phyloP scores from a whole-genome alignment of 2,888 invertebrate species.

The Calameuta filiformis region DNA sequence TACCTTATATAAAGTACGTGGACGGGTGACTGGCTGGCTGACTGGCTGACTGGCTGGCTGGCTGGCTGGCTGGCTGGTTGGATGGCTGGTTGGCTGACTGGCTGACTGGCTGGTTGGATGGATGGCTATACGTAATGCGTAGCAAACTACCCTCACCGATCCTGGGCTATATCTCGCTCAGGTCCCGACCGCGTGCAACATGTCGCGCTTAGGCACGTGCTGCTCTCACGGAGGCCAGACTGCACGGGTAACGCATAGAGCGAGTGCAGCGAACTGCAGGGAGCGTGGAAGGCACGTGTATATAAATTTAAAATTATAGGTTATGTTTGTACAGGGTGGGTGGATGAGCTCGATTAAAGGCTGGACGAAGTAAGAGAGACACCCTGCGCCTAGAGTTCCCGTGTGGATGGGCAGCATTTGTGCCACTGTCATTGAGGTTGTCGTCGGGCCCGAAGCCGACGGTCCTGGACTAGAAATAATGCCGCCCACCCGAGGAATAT shows the following conservation, averaged over 20 bases:
- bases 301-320: neutral
- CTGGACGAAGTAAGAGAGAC: no score
- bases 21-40: no score
- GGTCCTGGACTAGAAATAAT: conserved; percentile 15
- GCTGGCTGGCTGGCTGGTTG: no score
- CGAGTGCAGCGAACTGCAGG: no score
- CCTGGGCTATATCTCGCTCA: neutral
- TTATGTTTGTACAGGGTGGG: no score
- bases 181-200: conserved; percentile 32
- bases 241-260: no score
- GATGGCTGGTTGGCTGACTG: neutral
- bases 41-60: no score
- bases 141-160: neutral
- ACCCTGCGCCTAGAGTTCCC: no score
- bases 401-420: neutral
- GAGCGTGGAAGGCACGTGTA: neutral
- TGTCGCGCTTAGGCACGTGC: conserved; percentile 47
- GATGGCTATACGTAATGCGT: neutral
- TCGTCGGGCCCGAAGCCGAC: neutral
- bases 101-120: no score
- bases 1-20: neutral
- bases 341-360: no score
- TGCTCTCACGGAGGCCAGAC: conserved; percentile 4
- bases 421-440: neutral
- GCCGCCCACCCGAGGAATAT: conserved; percentile 25